These are phyloP conservation scores for Acanthopagrus latus DNA, from an alignment of 2,797 vertebrate species.

Conservation along the genomic window DNA sequence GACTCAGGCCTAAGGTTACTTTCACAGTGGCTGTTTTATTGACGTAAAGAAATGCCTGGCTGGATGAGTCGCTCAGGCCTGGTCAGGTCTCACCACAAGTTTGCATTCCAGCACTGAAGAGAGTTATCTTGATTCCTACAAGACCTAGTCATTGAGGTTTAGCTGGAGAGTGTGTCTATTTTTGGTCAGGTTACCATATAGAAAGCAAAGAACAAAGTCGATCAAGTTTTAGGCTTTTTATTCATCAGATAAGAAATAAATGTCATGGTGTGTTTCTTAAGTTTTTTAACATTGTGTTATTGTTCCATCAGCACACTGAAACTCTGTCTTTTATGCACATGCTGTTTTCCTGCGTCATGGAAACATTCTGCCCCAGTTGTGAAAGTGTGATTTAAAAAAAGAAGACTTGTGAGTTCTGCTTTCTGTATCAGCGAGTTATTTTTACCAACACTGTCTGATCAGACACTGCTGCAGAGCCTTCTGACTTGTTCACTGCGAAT, in stretches of 20 bases:
- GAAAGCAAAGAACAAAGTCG: constrained; percentile 23
- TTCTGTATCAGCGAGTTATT: constrained; percentile 70
- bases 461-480: background rate
- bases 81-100: constrained; percentile 62
- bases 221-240: background rate
- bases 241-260: background rate
- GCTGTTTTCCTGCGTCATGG: constrained; percentile 57
- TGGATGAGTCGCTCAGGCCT: constrained; percentile 49
- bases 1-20: constrained; percentile 45
- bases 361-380: constrained; percentile 72
- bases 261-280: background rate
- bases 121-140: constrained; percentile 50
- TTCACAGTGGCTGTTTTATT: constrained; percentile 39
- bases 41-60: constrained; percentile 42
- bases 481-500: constrained; percentile 12
- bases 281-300: background rate
- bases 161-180: constrained; percentile 40
- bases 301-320: constrained; percentile 6
- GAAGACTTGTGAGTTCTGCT: constrained; percentile 70
- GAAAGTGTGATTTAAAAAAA: constrained; percentile 73
- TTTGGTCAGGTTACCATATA: constrained; percentile 41
- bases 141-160: constrained; percentile 19
- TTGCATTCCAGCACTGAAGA: constrained; percentile 63
- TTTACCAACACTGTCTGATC: constrained; percentile 56
- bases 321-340: constrained; percentile 12